Evolutionary conservation across 64 coral and sea anemone genomes (phyloP), one percentile per base, ranked within the genome.

Genomic region (Stylophora pistillata): DNA sequence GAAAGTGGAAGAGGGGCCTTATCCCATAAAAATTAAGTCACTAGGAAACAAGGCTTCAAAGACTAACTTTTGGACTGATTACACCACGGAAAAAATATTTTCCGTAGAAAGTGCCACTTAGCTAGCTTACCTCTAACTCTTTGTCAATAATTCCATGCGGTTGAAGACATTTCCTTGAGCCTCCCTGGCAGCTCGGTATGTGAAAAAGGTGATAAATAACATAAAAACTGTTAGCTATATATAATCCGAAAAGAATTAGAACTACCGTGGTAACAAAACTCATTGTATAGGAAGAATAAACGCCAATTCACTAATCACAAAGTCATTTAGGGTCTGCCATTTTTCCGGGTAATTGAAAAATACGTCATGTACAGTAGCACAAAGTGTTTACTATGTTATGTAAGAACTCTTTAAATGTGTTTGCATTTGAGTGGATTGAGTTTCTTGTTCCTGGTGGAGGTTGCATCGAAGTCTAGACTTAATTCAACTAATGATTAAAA

Each of bases 151-250:
- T 53, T 30, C 13, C 41, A 78, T 94, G 73, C 4, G 92, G 79
- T 16, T 18, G 30, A 76, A 94, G 78, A 70, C 92, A 94, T 17
- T 78, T 30, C 15, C 53, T 75, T 13, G 60, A 6, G 21, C 60
- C 74, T 78, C 92, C 92, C 15, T 88, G 23, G 30, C 92, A 94
- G 17, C 20, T 61, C 53, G 92, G 92, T 15, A 88, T 12, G 30
- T 94, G 72, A 69, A 94, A 94, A 32, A 94, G 78, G 33, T 74
- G 37, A 94, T 82, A 94, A 57, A 94, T 88, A 0, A 94, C 72
- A 71, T 88, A 94, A 18, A 94, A 53, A 53, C 86, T 85, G 58
- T 94, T 88, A 30, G 82, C 52, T 55, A 94, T 69, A 63, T 94
- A 94, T 12, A 81, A 64, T 34, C 78, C 92, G 69, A 94, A 94